A percentile compares a stretch with the other conserved stretches of the same genome.
Evolutionary conservation across 2,113 vertebrate genomes (phyloP).

Genomic region (Butorides virescens): DNA sequence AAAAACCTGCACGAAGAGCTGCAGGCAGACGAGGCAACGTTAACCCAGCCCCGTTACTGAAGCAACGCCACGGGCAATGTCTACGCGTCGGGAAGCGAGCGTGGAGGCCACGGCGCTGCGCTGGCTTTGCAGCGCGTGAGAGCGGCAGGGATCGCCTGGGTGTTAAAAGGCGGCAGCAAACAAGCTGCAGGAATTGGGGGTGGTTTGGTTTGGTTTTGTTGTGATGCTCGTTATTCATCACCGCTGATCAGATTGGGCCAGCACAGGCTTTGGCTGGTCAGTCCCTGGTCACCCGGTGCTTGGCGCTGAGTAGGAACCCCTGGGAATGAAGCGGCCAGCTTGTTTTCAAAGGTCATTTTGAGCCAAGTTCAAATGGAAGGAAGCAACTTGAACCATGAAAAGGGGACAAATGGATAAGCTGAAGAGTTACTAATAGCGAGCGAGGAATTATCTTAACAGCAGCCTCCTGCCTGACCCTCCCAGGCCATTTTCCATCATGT

Average conservation of each 20-base stretch:
- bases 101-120: background rate
- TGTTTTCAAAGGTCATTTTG: background rate
- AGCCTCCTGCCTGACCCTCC: background rate
- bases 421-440: background rate
- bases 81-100: background rate
- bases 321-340: rapidly evolving
- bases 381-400: background rate
- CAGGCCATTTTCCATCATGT: background rate
- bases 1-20: background rate
- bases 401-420: background rate
- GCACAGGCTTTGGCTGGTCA: background rate
- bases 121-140: background rate
- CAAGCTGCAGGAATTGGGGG: background rate
- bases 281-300: background rate
- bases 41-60: rapidly evolving
- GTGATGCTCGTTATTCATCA: background rate
- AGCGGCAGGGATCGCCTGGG: background rate
- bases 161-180: background rate
- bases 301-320: background rate
- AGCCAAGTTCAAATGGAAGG: background rate
- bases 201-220: background rate
- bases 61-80: rapidly evolving
- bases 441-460: background rate
- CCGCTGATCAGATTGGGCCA: background rate
- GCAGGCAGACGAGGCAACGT: rapidly evolving